phyloP scores from a whole-genome alignment of 2,797 vertebrate genomes.

The Chaenodraco wilsoni region DNA sequence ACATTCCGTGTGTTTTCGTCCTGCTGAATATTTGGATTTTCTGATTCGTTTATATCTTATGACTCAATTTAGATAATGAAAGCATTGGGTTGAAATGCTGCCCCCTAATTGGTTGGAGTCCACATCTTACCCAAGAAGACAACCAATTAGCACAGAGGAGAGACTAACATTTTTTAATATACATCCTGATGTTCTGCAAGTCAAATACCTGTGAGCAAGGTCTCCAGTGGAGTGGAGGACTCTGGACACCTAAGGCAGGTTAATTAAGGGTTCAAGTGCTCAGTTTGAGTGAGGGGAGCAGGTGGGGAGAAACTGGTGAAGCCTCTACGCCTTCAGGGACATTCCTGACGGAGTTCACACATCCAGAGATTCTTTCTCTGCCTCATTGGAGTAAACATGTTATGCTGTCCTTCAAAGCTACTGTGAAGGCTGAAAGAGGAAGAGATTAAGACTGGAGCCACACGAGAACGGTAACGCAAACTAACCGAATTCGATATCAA shows the following conservation, averaged over 20 bases:
- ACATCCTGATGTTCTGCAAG: not conserved
- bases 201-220: constrained; percentile 25
- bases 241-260: constrained; percentile 23
- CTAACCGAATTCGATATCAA: no score
- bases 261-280: constrained; percentile 40
- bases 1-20: no score
- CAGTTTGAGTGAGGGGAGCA: constrained; percentile 39
- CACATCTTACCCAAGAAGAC: not conserved
- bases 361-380: constrained; percentile 24
- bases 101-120: no score
- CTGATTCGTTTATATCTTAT: no score
- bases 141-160: not conserved
- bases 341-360: constrained; percentile 65
- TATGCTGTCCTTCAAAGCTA: constrained; percentile 17
- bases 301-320: constrained; percentile 51
- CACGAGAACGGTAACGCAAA: no score
- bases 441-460: not conserved
- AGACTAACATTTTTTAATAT: not conserved
- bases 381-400: not conserved
- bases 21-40: no score
- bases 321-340: constrained; percentile 63
- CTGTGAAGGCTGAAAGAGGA: constrained; percentile 3
- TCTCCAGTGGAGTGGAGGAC: constrained; percentile 31
- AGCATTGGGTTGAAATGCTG: no score
- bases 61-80: no score